Percentiles rank a stretch among this genome's conserved stretches.
Evolutionary conservation across 2,797 vertebrate species (phyloP).

Genomic region (Emys orbicularis): DNA sequence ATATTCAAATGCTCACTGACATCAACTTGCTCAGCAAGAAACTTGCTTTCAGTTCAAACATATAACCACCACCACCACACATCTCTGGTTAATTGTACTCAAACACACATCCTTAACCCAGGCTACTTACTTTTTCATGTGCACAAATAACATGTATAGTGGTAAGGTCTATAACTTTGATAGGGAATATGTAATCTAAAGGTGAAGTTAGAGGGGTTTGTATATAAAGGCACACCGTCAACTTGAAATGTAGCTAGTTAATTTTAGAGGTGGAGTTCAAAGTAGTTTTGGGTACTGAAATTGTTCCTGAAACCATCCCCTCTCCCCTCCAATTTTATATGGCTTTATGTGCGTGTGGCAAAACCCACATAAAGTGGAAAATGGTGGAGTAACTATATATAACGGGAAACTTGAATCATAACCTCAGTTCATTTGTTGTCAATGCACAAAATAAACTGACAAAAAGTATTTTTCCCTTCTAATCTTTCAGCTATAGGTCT

Average conservation of each 20-base stretch:
- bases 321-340: not conserved
- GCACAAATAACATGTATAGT: not conserved
- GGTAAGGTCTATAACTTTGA: not conserved
- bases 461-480: not conserved
- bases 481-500: not conserved
- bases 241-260: constrained; percentile 4
- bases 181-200: not conserved
- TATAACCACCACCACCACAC: not conserved
- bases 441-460: not conserved
- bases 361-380: not conserved
- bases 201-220: not conserved
- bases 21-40: constrained; percentile 18
- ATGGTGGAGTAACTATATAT: not conserved
- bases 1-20: constrained; percentile 15
- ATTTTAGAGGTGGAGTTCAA: not conserved
- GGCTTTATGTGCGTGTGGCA: constrained; percentile 1
- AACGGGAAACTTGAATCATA: not conserved
- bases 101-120: not conserved
- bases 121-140: not conserved
- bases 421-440: not conserved
- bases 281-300: not conserved
- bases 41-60: not conserved
- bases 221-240: not conserved
- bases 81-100: not conserved
- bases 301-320: not conserved